Evolutionary conservation across 2,888 invertebrate genomes (phyloP).

Genomic region (Malachius bipustulatus): DNA sequence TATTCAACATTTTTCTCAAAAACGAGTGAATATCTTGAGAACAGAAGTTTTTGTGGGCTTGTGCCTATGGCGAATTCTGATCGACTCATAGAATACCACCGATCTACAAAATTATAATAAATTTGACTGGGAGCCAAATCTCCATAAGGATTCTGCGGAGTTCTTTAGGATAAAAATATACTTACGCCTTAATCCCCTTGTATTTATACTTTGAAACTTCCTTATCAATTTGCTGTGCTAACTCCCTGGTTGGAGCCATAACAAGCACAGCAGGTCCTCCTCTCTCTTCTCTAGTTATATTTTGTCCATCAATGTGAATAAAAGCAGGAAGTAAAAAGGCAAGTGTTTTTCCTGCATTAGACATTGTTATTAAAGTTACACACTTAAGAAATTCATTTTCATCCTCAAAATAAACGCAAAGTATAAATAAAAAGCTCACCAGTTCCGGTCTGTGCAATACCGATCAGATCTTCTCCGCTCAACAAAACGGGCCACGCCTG

Average conservation of each 20-base stretch:
- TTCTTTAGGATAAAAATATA: too few relatives aligned
- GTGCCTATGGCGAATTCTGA: too few relatives aligned
- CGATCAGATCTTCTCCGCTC: constrained; percentile 85
- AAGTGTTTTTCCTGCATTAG: constrained; percentile 69
- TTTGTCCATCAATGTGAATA: constrained; percentile 84
- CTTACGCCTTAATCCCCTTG: constrained; percentile 70
- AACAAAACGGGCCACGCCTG: constrained; percentile 93
- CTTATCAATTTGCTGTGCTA: constrained; percentile 85
- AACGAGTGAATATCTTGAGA: too few relatives aligned
- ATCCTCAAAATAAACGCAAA: too few relatives aligned
- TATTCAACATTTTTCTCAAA: too few relatives aligned
- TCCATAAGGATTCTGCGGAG: too few relatives aligned
- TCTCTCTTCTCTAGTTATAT: constrained; percentile 55
- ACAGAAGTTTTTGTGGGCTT: too few relatives aligned
- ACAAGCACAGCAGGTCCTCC: constrained; percentile 78
- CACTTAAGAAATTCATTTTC: too few relatives aligned
- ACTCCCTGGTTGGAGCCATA: constrained; percentile 85
- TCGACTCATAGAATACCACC: too few relatives aligned
- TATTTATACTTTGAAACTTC: constrained; percentile 86
- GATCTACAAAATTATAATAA: too few relatives aligned
- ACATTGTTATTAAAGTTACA: not conserved
- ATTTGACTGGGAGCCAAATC: too few relatives aligned
- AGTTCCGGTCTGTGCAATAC: constrained; percentile 91
- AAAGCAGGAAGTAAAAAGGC: constrained; percentile 88
- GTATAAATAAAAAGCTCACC: constrained; percentile 35